These are phyloP conservation scores for Balanococcus diminutus DNA, from an alignment of 2,888 invertebrate genomes.

Conservation along the genomic window DNA sequence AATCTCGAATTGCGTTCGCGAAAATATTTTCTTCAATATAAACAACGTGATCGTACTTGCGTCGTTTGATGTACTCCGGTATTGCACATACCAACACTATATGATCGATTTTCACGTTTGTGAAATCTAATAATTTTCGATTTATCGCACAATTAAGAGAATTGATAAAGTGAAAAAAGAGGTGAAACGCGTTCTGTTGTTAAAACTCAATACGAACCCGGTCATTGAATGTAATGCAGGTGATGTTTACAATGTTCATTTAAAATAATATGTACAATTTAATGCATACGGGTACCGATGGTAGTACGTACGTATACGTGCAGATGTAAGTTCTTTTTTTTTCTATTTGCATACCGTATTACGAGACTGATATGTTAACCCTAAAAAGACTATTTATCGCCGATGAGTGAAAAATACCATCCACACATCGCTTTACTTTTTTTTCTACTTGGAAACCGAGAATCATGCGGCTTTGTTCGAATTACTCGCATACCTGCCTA, in stretches of 20 bases:
- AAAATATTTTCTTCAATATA: constrained; percentile 29
- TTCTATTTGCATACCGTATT: constrained; percentile 36
- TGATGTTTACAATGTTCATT: constrained; percentile 44
- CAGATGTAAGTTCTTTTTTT: constrained; percentile 32
- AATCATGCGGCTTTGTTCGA: background rate
- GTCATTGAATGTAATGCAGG: constrained; percentile 43
- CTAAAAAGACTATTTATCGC: constrained; percentile 20
- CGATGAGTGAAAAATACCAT: constrained; percentile 1
- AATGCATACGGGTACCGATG: constrained; percentile 41
- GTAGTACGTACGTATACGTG: constrained; percentile 27
- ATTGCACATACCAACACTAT: background rate
- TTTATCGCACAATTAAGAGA: constrained; percentile 5
- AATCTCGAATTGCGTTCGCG: constrained; percentile 22
- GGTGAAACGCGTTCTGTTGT: constrained; percentile 33
- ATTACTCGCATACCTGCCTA: background rate
- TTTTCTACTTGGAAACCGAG: background rate
- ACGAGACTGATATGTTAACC: constrained; percentile 9
- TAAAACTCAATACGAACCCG: constrained; percentile 27
- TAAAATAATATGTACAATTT: constrained; percentile 40
- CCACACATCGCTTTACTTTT: background rate
- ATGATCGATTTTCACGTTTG: constrained; percentile 12
- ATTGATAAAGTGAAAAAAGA: background rate
- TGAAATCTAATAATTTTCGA: constrained; percentile 20
- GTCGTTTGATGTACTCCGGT: background rate
- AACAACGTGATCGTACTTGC: background rate